Evolutionary conservation across 2,888 invertebrate genomes (phyloP), one percentile per base, ranked within the genome.

Genomic region (Drosophila meridionalis): DNA sequence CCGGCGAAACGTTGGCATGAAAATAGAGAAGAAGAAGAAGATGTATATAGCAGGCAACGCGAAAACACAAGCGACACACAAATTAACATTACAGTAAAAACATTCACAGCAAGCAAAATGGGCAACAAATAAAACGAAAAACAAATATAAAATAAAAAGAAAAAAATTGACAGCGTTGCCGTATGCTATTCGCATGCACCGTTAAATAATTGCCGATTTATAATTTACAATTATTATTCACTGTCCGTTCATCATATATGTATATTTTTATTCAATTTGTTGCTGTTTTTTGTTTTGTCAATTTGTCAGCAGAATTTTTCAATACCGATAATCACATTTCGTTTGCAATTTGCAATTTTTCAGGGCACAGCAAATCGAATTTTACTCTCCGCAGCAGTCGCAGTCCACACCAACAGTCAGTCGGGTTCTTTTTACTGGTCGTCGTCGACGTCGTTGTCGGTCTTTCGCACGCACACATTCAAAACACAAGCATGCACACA

Each of bases 341-440:
- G 55, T 78, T 78, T 71, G 76, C 69, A 78, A 78, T 79, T 79
- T 67, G 78, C 78, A 78, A 78, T 78, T 78, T 78, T 78, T 78
- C 78, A 71, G 78, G 75, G 75, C 79, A 80, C 80, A 80, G 73
- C 82, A 87, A 87, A 87, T 85, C 83, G 80, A 87, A 85, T 76
- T 80, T 84, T 82, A 74, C 82, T 84, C 80, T 80, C 77, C 67
- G 68, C 79, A 66, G 78, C 55, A 50, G 78, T 74, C 74, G 78
- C 68, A 68, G 76, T 76, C 77, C 69, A 45, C 69, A 74, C 78
- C 60, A 77, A 77, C 77, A 77, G 78, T 77, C 80, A 72, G 87
- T 85, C 85, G 85, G 83, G 87, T 85, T 87, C 87, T 87, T 87
- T 84, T 83, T 82, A 76, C 75, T 82, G 68, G 64, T 69, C 68